Evolutionary conservation across 2,113 vertebrate species (phyloP), one percentile per base, ranked within the genome.

Genomic region (Charina bottae): DNA sequence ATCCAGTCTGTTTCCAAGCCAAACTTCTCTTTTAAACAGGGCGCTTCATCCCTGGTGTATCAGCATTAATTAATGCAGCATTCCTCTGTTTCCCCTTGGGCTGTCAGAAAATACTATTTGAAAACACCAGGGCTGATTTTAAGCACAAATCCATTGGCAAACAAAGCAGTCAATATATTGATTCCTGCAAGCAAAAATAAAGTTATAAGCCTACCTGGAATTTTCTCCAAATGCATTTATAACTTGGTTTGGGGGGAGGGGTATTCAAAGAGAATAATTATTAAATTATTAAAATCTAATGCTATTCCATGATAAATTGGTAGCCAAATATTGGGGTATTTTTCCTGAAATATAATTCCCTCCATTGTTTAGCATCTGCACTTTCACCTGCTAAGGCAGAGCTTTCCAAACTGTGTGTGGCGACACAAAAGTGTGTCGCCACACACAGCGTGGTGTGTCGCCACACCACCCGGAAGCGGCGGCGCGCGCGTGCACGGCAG

Each of bases 61-160:
- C 89, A 90, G 60, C 84, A 94, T 92, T 94, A 95, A 94, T 97
- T 96, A 97, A 89, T 92, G 87, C 85, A 94, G 93, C 88, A 95
- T 93, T 95, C 93, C 9, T 88, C 53, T 55, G 62, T 95, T 93
- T 95, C 92, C 94, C 95, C 92, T 37, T 93, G 92, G 83, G 93
- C 68, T 93, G 92, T 89, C 88, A 92, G 15, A 94, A 94, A 94
- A 83, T 85, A 68, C 93, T 92, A 33, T 92, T 88, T 94, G 89
- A 90, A 89, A 68, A 92, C 92, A 92, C n/a, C 0, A 0, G 87
- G 83, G 88, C 89, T 94, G 89, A 83, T 90, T 95, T 93, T 90
- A 96, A 93, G 93, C 93, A 96, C 62, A 24, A 87, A 88, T 89
- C 85, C 93, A 92, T 68, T 83, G 49, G 49, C 95, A 93, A 96